Evolutionary conservation across 2,113 vertebrate species (phyloP), one percentile per base, ranked within the genome.

Genomic region (Cynopterus brachyotis): DNA sequence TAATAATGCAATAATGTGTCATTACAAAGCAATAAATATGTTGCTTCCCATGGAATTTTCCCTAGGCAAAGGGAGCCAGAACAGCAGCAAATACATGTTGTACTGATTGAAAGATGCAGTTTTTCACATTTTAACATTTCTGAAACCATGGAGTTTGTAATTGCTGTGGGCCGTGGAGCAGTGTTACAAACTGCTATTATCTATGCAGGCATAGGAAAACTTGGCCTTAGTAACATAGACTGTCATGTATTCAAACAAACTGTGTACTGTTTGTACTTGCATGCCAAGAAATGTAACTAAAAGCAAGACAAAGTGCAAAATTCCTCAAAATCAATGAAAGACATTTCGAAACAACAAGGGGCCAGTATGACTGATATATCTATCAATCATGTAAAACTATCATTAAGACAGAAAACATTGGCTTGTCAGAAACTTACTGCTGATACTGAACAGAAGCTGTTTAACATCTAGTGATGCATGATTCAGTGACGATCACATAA

Each of bases 361-460:
- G 15, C 3, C 82, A 59, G 0, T 69, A 64, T 84, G 32, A 87
- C n/a, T 89, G 19, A 69, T 62, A 26, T 7, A 83, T 26, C 37
- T 55, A 62, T 85, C 16, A 95, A 82, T 59, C 28, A 16, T 35
- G 2, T 79, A 79, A 73, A 57, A 90, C 13, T 32, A 78, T 70
- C 37, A 95, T 19, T 76, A 92, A 93, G 32, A 76, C 0, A 75
- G 24, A 69, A 94, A 73, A 53, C 8, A 88, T 47, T 66, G 66
- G 28, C 80, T 85, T 90, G 67, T 94, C 50, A 83, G 47, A 79
- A 87, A 88, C 37, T 64, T 83, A 86, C 55, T 84, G 32, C 22
- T 97, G 53, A 64, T 66, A 90, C 81, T 94, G 30, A 95, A 55
- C 16, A 91, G 37, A 92, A 83, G 13, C 22, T 89, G 17, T 87